A percentile compares a stretch with the other conserved stretches of the same genome.
Evolutionary conservation across 1,140 invertebrate species (phyloP).

Genomic region (Agraylea sexmaculata): DNA sequence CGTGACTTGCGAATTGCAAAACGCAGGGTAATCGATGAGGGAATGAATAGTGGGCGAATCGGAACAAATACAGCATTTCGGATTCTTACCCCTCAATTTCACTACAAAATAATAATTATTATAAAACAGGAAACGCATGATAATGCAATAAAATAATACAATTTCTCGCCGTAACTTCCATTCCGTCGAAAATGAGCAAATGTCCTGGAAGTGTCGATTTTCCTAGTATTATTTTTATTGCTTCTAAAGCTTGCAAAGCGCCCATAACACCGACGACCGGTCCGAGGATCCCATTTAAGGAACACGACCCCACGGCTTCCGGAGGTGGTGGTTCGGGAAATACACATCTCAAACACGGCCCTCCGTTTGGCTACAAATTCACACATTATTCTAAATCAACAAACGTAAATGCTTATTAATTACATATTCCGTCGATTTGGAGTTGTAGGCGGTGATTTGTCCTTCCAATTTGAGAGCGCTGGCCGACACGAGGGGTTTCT

Average conservation of each 20-base stretch:
- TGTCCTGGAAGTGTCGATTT: slow-evolving; percentile 47
- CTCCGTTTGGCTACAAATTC: slow-evolving; percentile 26
- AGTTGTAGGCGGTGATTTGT: slow-evolving; percentile 90
- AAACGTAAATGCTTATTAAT: not conserved
- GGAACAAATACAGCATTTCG: slow-evolving; percentile 69
- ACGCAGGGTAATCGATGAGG: slow-evolving; percentile 76
- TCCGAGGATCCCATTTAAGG: slow-evolving; percentile 91
- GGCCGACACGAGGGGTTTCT: slow-evolving; percentile 77
- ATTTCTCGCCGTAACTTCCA: slow-evolving; percentile 56
- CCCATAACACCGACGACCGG: slow-evolving; percentile 79
- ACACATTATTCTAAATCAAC: not conserved
- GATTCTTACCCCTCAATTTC: slow-evolving; percentile 58
- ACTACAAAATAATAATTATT: slow-evolving; percentile 36
- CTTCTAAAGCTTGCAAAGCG: slow-evolving; percentile 83
- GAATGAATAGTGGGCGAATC: slow-evolving; percentile 53
- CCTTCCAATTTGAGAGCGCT: slow-evolving; percentile 92
- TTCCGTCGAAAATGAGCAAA: slow-evolving; percentile 80
- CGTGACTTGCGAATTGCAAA: slow-evolving; percentile 70
- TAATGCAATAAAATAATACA: slow-evolving; percentile 8
- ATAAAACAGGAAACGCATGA: not conserved
- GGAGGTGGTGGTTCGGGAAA: slow-evolving; percentile 85
- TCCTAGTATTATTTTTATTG: slow-evolving; percentile 74
- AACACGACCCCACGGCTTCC: slow-evolving; percentile 89
- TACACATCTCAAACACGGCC: slow-evolving; percentile 86
- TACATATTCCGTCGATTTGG: slow-evolving; percentile 27